These are phyloP conservation scores for Trogon melanurus DNA, from an alignment of 2,113 vertebrate genomes.

Conservation along the genomic window DNA sequence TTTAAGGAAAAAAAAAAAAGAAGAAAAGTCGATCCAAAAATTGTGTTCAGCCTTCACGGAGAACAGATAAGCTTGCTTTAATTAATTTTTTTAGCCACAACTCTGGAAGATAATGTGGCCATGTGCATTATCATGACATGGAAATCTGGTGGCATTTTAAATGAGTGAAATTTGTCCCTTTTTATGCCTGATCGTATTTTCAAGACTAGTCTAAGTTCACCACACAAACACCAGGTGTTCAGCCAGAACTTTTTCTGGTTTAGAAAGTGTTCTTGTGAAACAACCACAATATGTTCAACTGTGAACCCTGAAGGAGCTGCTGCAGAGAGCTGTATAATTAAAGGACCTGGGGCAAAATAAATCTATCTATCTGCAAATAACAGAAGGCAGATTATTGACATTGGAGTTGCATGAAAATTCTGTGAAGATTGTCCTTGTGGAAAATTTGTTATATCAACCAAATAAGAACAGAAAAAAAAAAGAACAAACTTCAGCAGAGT, in stretches of 20 bases:
- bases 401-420: neutral
- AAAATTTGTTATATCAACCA: neutral
- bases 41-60: neutral
- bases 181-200: neutral
- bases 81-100: neutral
- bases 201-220: neutral
- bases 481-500: neutral
- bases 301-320: neutral
- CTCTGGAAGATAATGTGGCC: neutral
- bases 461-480: neutral
- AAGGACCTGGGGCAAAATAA: neutral
- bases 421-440: neutral
- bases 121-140: rapidly evolving
- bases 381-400: neutral
- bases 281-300: neutral
- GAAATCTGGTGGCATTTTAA: neutral
- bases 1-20: neutral
- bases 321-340: neutral
- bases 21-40: neutral
- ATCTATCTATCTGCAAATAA: neutral
- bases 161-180: neutral
- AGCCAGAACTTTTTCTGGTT: neutral
- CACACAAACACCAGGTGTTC: neutral
- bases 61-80: neutral
- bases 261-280: neutral